Conservation (phyloP, 2,888 invertebrate species). For the Helicoverpa assulta region DNA sequence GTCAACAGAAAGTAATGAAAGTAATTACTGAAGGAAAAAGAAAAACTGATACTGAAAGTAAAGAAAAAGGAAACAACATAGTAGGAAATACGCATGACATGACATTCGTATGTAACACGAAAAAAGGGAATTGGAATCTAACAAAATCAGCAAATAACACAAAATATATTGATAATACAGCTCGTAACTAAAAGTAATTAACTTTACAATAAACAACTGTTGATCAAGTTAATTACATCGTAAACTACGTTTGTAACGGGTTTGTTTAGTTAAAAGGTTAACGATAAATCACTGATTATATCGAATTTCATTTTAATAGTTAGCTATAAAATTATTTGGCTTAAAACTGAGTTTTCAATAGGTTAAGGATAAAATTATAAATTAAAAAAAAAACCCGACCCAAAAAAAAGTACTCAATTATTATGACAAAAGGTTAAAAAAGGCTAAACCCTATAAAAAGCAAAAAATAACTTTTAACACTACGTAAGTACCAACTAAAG, state of each 20-base stretch:
- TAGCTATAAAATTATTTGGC: too few relatives aligned
- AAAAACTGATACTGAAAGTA: slow-evolving; percentile 3
- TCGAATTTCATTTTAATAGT: slow-evolving; percentile 5
- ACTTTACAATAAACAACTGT: slow-evolving; percentile 16
- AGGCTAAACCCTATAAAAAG: too few relatives aligned
- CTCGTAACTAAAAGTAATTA: slow-evolving; percentile 17
- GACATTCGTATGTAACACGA: too few relatives aligned
- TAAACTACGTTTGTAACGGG: slow-evolving; percentile 16
- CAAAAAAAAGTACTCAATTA: too few relatives aligned
- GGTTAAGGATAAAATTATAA: too few relatives aligned
- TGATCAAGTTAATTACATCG: slow-evolving; percentile 26
- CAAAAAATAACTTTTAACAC: too few relatives aligned
- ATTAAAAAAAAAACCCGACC: too few relatives aligned
- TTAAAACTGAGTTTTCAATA: too few relatives aligned
- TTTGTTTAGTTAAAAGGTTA: slow-evolving; percentile 1
- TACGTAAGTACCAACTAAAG: too few relatives aligned
- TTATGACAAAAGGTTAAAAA: too few relatives aligned
- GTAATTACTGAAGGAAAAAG: slow-evolving; percentile 46
- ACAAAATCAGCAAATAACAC: too few relatives aligned
- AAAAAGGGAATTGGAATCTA: too few relatives aligned
- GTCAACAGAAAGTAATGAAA: slow-evolving; percentile 52
- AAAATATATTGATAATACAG: neutral
- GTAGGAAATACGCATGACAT: neutral
- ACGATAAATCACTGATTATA: slow-evolving; percentile 10
- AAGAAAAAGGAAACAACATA: neutral